Base-by-base conservation (phyloP, 1,140 invertebrate species). In the Drosophila nigromelanica region DNA sequence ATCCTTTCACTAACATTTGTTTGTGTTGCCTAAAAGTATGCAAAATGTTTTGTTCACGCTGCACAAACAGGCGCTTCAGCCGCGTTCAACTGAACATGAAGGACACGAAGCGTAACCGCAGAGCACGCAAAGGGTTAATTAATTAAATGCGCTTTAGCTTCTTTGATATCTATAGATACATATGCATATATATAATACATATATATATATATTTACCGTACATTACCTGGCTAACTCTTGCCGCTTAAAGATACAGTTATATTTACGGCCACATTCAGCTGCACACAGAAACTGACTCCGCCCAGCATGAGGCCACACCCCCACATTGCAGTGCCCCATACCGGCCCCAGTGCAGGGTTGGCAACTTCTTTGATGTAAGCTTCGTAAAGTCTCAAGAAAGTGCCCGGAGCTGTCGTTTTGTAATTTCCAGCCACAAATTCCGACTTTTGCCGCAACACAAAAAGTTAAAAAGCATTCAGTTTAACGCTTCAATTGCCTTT, bases 101-200 rank as follows among this genome's bases (percentile, higher is more conserved):
- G 51, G 2, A 48, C 58, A 55, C 35, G 47, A 86, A 86, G 76
- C 89, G 89, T 76, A 78, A 76, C 83, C 73, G 59, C 56, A 70
- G 70, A 76, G 80, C 89, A 90, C 89, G 89, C 89, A 80, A 89
- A 80, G 76, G 83, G 80, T 90, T 90, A 90, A 90, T 90, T 90
- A 90, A 82, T 86, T 85, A 73, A 87, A 87, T 74, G 76, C 85
- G 68, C 62, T 73, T 43, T 35, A 51, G 66, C 40, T 48, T 33
- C 45, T 63, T 59, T 54, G 27, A 27, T 27, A 27, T 27, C 5
- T 27, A 27, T 1, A 27, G 58, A 39, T 56, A 58, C 43, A 37
- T 18, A 24, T 8, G 56, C 11, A 40, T 18, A 18, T 18, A 27
- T 27, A n/a, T 51, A 12, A 37, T 24, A 15, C 8, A 56, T 7